Evolutionary conservation across 2,797 vertebrate genomes (phyloP).

Genomic region (Nothura maculosa): DNA sequence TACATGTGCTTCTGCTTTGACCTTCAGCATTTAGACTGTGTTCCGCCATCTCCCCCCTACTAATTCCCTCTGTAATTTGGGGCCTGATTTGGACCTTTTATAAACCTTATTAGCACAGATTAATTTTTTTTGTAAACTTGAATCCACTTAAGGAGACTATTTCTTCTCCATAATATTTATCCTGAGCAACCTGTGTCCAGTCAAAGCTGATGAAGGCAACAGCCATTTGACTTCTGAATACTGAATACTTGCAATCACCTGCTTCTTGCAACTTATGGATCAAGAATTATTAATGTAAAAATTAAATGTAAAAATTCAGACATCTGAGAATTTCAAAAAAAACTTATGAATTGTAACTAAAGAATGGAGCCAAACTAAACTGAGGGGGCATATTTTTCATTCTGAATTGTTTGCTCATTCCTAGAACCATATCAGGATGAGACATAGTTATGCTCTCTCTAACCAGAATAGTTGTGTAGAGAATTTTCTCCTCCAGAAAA

Average conservation of each 20-base stretch:
- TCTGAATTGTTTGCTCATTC: neutral
- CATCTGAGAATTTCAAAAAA: neutral
- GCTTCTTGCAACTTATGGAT: neutral
- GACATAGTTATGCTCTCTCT: neutral
- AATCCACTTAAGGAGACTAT: neutral
- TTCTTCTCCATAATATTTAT: neutral
- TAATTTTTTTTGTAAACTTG: neutral
- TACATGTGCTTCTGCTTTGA: neutral
- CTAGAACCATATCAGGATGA: neutral
- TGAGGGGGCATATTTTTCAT: neutral
- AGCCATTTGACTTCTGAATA: neutral
- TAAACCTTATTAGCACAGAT: neutral
- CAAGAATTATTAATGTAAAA: neutral
- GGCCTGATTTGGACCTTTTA: neutral
- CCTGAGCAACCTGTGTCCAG: neutral
- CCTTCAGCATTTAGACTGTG: neutral
- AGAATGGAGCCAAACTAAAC: neutral
- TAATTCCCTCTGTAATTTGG: neutral
- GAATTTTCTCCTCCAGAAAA: constrained; percentile 1
- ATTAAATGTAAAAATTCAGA: neutral
- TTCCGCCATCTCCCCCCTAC: neutral
- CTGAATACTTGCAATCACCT: neutral
- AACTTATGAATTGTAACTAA: neutral
- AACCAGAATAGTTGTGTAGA: neutral
- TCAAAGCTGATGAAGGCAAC: neutral